Percentiles rank a stretch among this genome's conserved stretches.
These are phyloP conservation scores for Dryobotodes eremita DNA, from an alignment of 2,888 invertebrate genomes.

Conservation along the genomic window DNA sequence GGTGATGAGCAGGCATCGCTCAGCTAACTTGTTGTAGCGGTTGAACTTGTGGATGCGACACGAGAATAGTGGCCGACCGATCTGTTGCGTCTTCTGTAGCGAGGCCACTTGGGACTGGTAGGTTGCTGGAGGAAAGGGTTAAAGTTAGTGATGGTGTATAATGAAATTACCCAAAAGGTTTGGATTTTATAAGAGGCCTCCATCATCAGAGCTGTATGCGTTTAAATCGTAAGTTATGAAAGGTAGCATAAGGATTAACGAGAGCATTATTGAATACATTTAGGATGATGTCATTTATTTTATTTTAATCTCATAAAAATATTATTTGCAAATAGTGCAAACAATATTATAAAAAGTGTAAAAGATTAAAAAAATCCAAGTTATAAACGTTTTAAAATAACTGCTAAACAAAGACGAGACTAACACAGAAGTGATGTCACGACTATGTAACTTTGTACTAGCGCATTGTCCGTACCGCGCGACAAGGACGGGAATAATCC, in stretches of 20 bases:
- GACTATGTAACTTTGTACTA: no score
- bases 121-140: slow-evolving; percentile 66
- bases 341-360: no score
- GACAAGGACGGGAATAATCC: no score
- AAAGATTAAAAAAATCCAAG: no score
- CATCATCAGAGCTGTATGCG: background rate
- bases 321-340: no score
- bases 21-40: slow-evolving; percentile 94
- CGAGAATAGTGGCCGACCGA: slow-evolving; percentile 91
- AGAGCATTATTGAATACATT: background rate
- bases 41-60: slow-evolving; percentile 93
- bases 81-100: slow-evolving; percentile 79
- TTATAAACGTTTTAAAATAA: no score
- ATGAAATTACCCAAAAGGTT: background rate
- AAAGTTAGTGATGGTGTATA: background rate
- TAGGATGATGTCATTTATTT: no score
- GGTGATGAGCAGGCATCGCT: slow-evolving; percentile 96
- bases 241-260: background rate
- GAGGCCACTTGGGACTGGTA: slow-evolving; percentile 79
- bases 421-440: no score
- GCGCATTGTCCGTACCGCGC: no score
- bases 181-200: background rate
- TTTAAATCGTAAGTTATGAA: background rate
- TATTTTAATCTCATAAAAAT: no score
- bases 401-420: no score